These are phyloP conservation scores for Amblyjoppa proteus DNA, from an alignment of 2,888 invertebrate species.

Conservation along the genomic window DNA sequence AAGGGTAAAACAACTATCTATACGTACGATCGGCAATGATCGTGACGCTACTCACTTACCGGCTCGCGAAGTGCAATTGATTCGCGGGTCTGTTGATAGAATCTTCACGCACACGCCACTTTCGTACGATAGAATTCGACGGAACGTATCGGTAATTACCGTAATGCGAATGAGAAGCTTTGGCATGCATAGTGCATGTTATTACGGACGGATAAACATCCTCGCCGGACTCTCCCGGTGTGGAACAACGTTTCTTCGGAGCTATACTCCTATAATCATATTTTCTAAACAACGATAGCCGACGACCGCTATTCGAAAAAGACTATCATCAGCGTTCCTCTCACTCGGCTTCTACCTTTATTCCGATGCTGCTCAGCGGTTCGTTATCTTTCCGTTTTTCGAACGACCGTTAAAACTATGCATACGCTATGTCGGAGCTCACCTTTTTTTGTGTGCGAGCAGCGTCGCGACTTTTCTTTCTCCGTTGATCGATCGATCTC, in stretches of 20 bases:
- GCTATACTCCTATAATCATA: constrained; percentile 8
- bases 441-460: not conserved
- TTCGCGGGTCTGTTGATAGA: not conserved
- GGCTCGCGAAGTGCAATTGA: not conserved
- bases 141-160: constrained; percentile 13
- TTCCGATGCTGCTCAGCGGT: not conserved
- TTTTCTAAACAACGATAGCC: constrained; percentile 11
- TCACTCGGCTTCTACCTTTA: not conserved
- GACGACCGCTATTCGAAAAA: constrained; percentile 21
- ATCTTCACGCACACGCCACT: not conserved
- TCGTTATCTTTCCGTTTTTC: constrained; percentile 4
- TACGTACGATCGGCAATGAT: not conserved
- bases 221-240: not conserved
- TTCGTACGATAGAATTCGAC: constrained; percentile 4
- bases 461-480: not conserved
- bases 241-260: not conserved
- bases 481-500: constrained; percentile 26
- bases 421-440: not conserved
- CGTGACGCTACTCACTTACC: not conserved
- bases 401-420: not conserved
- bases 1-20: not conserved
- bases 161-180: not conserved
- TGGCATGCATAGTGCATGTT: not conserved
- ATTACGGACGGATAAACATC: constrained; percentile 8
- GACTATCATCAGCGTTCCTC: constrained; percentile 14